Percentiles rank a stretch among this genome's conserved stretches.
Evolutionary conservation across 2,888 invertebrate species (phyloP).

Genomic region (Pasiphila rectangulata): DNA sequence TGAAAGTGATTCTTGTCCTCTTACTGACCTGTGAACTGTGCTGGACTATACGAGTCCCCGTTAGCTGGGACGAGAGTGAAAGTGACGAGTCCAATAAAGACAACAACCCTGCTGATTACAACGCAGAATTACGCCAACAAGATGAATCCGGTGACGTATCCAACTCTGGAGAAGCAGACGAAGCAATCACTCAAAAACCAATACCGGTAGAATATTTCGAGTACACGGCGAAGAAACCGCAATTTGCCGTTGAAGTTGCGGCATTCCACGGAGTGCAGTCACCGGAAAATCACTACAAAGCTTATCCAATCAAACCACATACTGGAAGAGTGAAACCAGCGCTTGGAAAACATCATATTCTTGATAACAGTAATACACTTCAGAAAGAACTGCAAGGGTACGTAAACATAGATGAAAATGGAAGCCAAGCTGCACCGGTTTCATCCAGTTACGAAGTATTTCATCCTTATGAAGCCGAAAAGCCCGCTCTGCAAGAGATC

Average conservation of each 20-base stretch:
- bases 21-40: constrained; percentile 62
- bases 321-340: constrained; percentile 51
- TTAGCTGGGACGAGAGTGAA: constrained; percentile 54
- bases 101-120: constrained; percentile 35
- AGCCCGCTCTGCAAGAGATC: constrained; percentile 57
- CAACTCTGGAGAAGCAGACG: not conserved
- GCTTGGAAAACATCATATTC: constrained; percentile 59
- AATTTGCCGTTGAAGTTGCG: constrained; percentile 64
- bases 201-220: constrained; percentile 63
- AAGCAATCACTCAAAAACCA: constrained; percentile 26
- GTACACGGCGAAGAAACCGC: constrained; percentile 67
- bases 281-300: constrained; percentile 59
- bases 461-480: constrained; percentile 70
- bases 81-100: constrained; percentile 58
- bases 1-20: constrained; percentile 40
- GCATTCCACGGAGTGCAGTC: constrained; percentile 63
- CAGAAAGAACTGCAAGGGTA: constrained; percentile 56
- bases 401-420: constrained; percentile 43
- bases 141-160: constrained; percentile 1
- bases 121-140: constrained; percentile 38
- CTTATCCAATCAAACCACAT: constrained; percentile 58
- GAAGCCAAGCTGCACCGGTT: constrained; percentile 45
- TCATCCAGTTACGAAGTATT: constrained; percentile 63
- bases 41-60: constrained; percentile 62
- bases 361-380: constrained; percentile 43